Conservation (phyloP, 1,140 invertebrate genomes). For the Zelostemma sp. region DNA sequence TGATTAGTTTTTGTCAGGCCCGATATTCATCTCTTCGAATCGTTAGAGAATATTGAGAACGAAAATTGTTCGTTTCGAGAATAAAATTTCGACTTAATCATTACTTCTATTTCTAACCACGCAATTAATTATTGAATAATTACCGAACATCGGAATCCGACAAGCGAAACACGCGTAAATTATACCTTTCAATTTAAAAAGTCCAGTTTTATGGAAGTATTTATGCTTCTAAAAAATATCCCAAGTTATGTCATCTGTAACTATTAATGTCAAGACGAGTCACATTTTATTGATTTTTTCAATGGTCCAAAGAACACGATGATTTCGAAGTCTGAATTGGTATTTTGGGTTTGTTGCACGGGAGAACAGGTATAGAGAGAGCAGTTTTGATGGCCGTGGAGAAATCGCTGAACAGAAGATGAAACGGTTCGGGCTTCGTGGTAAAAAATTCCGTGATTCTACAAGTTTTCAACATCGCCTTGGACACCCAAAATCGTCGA, state of each 20-base stretch:
- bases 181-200: too few species aligned
- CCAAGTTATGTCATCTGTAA: neutral
- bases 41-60: too few species aligned
- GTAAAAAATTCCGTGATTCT: slow-evolving; percentile 13
- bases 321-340: slow-evolving; percentile 6
- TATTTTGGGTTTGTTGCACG: slow-evolving; percentile 6
- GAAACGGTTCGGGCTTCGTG: neutral
- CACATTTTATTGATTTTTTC: slow-evolving; percentile 2
- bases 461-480: slow-evolving; percentile 8
- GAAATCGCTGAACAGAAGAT: slow-evolving; percentile 8
- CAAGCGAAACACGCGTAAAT: too few species aligned
- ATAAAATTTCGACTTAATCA: too few species aligned
- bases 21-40: neutral
- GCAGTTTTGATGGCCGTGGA: slow-evolving; percentile 6
- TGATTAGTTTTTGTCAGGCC: neutral
- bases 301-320: neutral
- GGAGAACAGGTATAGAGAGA: neutral
- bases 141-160: too few species aligned
- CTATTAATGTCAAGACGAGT: slow-evolving; percentile 1
- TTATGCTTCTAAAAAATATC: neutral
- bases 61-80: too few species aligned
- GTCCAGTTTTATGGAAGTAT: neutral
- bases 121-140: too few species aligned
- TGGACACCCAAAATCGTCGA: slow-evolving; percentile 15
- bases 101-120: too few species aligned